A percentile compares a stretch with the other conserved stretches of the same genome.
phyloP scores from a whole-genome alignment of 2,888 invertebrate genomes.

The Nephrotoma appendiculata region DNA sequence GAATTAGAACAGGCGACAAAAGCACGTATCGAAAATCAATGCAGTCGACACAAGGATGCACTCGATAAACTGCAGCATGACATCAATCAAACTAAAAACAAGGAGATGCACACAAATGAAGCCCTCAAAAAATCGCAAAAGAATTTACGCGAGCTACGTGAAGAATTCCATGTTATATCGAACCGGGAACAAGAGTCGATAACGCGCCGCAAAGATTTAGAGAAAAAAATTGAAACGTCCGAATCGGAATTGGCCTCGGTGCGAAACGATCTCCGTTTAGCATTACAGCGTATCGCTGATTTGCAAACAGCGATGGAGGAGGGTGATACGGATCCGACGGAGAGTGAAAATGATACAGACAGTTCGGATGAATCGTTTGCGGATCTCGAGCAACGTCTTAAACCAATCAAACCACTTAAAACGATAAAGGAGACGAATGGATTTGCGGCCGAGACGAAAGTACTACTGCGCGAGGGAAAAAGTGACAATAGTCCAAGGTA shows the following conservation, averaged over 20 bases:
- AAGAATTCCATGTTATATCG: slow-evolving; percentile 56
- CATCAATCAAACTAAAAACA: slow-evolving; percentile 47
- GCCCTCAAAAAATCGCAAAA: slow-evolving; percentile 59
- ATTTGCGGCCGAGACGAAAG: slow-evolving; percentile 22
- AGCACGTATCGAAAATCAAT: slow-evolving; percentile 68
- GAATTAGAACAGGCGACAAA: slow-evolving; percentile 83
- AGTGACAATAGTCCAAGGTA: slow-evolving; percentile 32
- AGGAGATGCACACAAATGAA: slow-evolving; percentile 67
- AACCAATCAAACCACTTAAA: slow-evolving; percentile 21
- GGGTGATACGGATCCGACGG: slow-evolving; percentile 46
- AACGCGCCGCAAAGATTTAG: slow-evolving; percentile 60
- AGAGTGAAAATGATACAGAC: slow-evolving; percentile 17
- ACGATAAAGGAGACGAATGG: slow-evolving; percentile 16
- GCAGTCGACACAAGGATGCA: slow-evolving; percentile 53
- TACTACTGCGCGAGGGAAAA: slow-evolving; percentile 26
- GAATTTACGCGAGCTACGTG: slow-evolving; percentile 56
- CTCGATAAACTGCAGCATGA: slow-evolving; percentile 60
- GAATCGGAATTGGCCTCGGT: slow-evolving; percentile 57
- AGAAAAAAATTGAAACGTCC: slow-evolving; percentile 54
- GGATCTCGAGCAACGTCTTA: slow-evolving; percentile 29
- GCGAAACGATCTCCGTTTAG: slow-evolving; percentile 69
- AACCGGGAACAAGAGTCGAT: slow-evolving; percentile 61
- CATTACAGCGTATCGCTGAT: slow-evolving; percentile 78
- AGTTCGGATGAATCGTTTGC: slow-evolving; percentile 24
- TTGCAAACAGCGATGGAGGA: slow-evolving; percentile 87